These are phyloP conservation scores for Holothuria glaberrima DNA, from an alignment of 35 echinoderm and acorn worm genomes.

Conservation along the genomic window DNA sequence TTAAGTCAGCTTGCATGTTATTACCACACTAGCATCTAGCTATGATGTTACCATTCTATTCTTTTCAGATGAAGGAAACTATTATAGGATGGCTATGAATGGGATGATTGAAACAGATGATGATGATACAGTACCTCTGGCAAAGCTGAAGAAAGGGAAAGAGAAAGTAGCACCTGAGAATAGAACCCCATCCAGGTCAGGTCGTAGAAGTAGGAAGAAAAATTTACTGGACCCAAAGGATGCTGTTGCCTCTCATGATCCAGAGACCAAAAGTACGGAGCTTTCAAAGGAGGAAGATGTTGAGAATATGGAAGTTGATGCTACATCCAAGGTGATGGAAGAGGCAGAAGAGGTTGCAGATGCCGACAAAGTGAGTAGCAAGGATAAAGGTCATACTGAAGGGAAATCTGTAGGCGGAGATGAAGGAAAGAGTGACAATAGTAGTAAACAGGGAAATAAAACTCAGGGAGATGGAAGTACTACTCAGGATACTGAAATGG, in stretches of 20 bases:
- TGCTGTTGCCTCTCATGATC: not conserved
- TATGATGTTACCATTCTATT: too few relatives aligned
- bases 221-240: not conserved
- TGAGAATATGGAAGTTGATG: constrained; percentile 24
- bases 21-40: too few relatives aligned
- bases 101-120: constrained; percentile 40
- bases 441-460: not conserved
- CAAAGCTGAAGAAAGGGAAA: constrained; percentile 34
- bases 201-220: not conserved
- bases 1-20: too few relatives aligned
- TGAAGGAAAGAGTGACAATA: not conserved
- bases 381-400: too few relatives aligned
- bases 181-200: not conserved
- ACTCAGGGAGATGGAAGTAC: not conserved
- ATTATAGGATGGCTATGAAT: constrained; percentile 40
- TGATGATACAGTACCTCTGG: constrained; percentile 37
- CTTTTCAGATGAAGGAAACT: constrained; percentile 47
- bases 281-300: not conserved
- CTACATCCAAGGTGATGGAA: not conserved
- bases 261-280: not conserved
- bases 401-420: too few relatives aligned
- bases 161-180: not conserved
- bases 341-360: not conserved
- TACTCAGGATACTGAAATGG: not conserved
- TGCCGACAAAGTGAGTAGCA: too few relatives aligned